Evolutionary conservation across 2,888 invertebrate genomes (phyloP), one percentile per base, ranked within the genome.

Genomic region (Scelioninae gen. 2): DNA sequence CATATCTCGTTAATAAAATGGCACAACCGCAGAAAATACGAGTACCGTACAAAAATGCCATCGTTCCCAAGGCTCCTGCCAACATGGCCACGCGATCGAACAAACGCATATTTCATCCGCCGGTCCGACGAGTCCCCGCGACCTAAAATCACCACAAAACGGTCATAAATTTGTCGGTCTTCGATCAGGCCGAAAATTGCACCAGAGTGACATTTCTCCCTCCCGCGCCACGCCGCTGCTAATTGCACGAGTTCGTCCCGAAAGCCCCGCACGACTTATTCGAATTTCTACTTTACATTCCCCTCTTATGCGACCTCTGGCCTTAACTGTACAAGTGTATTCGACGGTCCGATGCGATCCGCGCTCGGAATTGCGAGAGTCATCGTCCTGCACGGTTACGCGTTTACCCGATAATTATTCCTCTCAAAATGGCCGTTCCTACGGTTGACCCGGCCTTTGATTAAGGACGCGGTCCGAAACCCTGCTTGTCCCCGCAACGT

Each of bases 301-400:
- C 76, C 76, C 71, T 71, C 75, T 75, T 61, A 19, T 48, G 53
- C 65, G 65, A 76, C 76, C 76, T 75, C 57, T 67, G 69, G 53
- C 73, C 75, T 75, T 76, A 76, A 76, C 74, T 76, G 72, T 74
- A 67, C 70, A 64, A 64, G 64, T 53, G 64, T 74, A 73, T 75
- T 73, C 67, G 75, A 73, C 55, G 53, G 72, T 50, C 52, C 43
- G 63, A 67, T 63, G 69, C 65, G 60, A 57, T 37, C 64, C 55
- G 69, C 64, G 57, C 65, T 63, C 45, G 37, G 65, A 63, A 74
- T 63, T 50, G 68, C 64, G 55, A 39, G 72, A 75, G 68, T 75
- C 72, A 75, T 68, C 72, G 75, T 68, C 75, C 68, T 70, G 43
- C 75, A 69, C 61, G 65, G 60, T 71, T 69, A 72, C 75, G 64